These are phyloP conservation scores for Helicoverpa zea DNA, from an alignment of 1,140 invertebrate species.

Conservation along the genomic window DNA sequence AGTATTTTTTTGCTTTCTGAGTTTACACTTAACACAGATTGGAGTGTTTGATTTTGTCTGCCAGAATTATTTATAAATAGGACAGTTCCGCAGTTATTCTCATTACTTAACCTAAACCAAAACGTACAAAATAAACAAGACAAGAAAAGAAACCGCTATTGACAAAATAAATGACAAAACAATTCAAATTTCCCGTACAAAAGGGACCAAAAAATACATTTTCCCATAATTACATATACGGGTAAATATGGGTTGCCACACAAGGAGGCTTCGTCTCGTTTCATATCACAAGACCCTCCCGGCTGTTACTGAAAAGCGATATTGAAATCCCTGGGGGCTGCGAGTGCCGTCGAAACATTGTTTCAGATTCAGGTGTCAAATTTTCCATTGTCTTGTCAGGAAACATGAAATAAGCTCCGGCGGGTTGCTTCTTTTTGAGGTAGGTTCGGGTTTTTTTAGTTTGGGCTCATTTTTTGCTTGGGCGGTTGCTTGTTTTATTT, in stretches of 20 bases:
- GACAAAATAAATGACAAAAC: background rate
- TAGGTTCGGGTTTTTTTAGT: background rate
- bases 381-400: conserved; percentile 50
- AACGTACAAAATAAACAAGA: too few relatives aligned
- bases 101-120: too few relatives aligned
- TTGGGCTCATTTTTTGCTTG: background rate
- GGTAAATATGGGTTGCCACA: background rate
- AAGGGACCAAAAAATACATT: conserved; percentile 2
- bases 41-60: too few relatives aligned
- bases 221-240: conserved; percentile 25
- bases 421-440: conserved; percentile 2
- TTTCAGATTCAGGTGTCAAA: conserved; percentile 51
- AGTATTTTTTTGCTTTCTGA: too few relatives aligned
- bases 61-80: too few relatives aligned
- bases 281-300: conserved; percentile 43
- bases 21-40: too few relatives aligned
- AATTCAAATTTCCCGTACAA: background rate
- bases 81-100: too few relatives aligned
- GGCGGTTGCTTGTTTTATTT: too few relatives aligned
- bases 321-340: conserved; percentile 48
- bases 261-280: conserved; percentile 12
- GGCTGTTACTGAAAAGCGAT: conserved; percentile 49
- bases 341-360: conserved; percentile 47
- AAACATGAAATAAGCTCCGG: conserved; percentile 48
- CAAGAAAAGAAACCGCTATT: background rate